These are phyloP conservation scores for Rhopalosiphum padi DNA, from an alignment of 1,140 invertebrate genomes.

Conservation along the genomic window DNA sequence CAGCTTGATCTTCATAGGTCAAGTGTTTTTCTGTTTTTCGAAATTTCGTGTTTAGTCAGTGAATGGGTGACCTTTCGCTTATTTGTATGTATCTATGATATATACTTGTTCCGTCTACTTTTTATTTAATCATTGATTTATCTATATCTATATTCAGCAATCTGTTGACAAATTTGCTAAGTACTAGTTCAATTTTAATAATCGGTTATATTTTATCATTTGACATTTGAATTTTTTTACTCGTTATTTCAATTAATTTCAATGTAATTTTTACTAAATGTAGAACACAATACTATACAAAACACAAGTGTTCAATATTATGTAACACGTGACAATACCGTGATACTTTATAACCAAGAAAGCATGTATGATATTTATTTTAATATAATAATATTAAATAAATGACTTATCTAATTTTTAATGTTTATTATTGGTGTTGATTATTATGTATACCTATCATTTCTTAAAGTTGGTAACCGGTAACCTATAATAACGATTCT, in stretches of 20 bases:
- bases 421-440: neutral
- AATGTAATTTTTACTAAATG: neutral
- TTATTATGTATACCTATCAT: neutral
- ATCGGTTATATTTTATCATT: neutral
- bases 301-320: neutral
- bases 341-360: neutral
- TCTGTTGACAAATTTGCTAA: neutral
- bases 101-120: neutral
- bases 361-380: neutral
- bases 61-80: no score
- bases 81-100: neutral
- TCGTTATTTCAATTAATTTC: neutral
- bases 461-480: neutral
- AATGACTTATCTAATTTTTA: neutral
- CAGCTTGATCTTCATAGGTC: no score
- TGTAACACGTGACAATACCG: neutral
- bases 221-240: neutral
- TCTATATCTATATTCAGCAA: neutral
- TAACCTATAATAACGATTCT: neutral
- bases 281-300: neutral
- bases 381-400: slow-evolving; percentile 11
- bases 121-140: neutral
- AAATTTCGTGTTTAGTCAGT: no score
- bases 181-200: neutral
- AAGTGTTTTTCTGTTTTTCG: no score